Conservation (phyloP, 2,113 vertebrate species). For the Petroica traversi region DNA sequence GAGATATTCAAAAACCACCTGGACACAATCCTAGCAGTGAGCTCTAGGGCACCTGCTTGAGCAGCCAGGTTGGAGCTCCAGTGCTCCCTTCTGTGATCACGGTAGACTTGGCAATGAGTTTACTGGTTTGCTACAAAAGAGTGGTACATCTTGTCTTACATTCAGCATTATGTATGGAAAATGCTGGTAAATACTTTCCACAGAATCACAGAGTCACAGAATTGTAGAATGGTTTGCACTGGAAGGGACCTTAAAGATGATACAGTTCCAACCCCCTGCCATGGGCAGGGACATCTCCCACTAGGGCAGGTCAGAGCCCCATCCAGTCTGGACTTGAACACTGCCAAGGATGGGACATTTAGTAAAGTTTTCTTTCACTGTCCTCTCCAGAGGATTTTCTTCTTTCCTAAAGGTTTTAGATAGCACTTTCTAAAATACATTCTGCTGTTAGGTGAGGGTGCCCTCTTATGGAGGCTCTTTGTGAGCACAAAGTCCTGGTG, state of each 20-base stretch:
- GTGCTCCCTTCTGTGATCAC: not conserved
- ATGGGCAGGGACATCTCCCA: not conserved
- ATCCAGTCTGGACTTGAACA: not conserved
- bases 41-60: not conserved
- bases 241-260: not conserved
- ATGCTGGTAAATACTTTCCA: not conserved
- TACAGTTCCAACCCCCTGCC: not conserved
- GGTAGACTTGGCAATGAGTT: not conserved
- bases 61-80: not conserved
- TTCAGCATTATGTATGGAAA: not conserved
- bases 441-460: not conserved
- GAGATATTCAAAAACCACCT: not conserved
- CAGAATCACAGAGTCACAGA: not conserved
- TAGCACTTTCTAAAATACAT: not conserved
- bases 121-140: not conserved
- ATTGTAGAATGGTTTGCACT: not conserved
- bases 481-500: not conserved
- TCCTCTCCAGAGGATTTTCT: not conserved
- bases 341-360: not conserved
- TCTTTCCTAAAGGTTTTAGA: not conserved
- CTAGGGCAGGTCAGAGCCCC: not conserved
- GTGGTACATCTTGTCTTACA: not conserved
- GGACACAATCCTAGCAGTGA: too few relatives aligned
- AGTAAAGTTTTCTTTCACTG: not conserved
- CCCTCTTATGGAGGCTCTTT: slow-evolving; percentile 7